A percentile compares a stretch with the other conserved stretches of the same genome.
Conservation (phyloP, 2,113 vertebrate species). For the Isurus oxyrinchus region DNA sequence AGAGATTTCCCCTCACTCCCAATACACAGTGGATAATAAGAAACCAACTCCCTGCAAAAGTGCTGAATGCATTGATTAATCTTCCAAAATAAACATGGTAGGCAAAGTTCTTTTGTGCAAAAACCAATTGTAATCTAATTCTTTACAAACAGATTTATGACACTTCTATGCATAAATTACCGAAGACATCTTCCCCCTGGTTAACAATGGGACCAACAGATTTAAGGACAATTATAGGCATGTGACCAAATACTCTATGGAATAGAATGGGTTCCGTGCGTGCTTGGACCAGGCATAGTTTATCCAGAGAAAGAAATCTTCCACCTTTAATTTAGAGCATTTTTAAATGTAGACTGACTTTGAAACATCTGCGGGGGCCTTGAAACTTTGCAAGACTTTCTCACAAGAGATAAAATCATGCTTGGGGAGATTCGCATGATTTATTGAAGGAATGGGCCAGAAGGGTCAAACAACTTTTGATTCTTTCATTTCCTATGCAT, state of each 20-base stretch:
- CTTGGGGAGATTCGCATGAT: not conserved
- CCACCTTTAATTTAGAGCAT: not conserved
- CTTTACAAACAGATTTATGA: not conserved
- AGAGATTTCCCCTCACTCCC: not conserved
- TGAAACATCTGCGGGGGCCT: not conserved
- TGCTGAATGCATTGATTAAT: not conserved
- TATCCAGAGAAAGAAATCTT: not conserved
- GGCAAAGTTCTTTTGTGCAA: not conserved
- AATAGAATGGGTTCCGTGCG: not conserved
- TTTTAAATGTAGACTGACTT: not conserved
- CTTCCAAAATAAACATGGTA: not conserved
- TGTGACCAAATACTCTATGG: not conserved
- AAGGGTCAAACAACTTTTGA: not conserved
- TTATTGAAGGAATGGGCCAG: not conserved
- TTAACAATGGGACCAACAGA: not conserved
- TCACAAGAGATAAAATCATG: not conserved
- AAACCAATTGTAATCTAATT: not conserved
- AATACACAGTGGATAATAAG: not conserved
- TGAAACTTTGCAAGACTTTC: not conserved
- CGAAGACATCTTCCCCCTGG: not conserved
- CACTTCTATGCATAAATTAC: not conserved
- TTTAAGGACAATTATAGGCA: not conserved
- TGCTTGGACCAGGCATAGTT: not conserved
- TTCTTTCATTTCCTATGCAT: not conserved
- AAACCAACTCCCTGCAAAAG: not conserved